phyloP scores from a whole-genome alignment of 2,888 invertebrate genomes.

The Amphipyra berbera region DNA sequence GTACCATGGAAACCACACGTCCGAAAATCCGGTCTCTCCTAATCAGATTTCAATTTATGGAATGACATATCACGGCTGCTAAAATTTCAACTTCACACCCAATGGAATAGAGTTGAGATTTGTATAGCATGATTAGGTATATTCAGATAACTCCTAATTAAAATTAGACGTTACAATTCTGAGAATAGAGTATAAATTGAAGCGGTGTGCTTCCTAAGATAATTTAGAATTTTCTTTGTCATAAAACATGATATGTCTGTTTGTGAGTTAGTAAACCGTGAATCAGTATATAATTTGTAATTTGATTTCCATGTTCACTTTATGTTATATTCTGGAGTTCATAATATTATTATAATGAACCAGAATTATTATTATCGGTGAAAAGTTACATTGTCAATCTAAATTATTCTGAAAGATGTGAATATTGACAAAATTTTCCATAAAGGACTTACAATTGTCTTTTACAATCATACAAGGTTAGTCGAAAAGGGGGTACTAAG shows the following conservation, averaged over 20 bases:
- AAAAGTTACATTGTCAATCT: constrained; percentile 4
- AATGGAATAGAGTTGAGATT: constrained; percentile 25
- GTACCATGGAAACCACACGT: constrained; percentile 57
- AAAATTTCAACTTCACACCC: constrained; percentile 9
- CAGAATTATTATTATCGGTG: constrained; percentile 8
- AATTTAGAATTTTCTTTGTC: constrained; percentile 28
- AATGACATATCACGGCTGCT: constrained; percentile 20
- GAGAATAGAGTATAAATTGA: constrained; percentile 37
- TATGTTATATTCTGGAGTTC: constrained; percentile 10
- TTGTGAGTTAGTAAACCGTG: constrained; percentile 22
- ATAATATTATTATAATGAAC: constrained; percentile 9
- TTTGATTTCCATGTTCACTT: constrained; percentile 30
- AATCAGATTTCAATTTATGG: constrained; percentile 61
- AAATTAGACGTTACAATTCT: constrained; percentile 45
- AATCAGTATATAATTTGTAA: constrained; percentile 23
- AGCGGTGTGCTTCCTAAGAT: constrained; percentile 28
- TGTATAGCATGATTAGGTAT: background rate
- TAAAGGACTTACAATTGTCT: constrained; percentile 12
- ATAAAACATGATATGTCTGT: constrained; percentile 38
- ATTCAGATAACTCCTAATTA: constrained; percentile 46
- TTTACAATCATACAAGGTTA: background rate
- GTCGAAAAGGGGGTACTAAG: too few relatives aligned
- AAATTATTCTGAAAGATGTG: constrained; percentile 19
- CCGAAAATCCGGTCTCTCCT: constrained; percentile 57
- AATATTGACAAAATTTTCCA: constrained; percentile 10